Evolutionary conservation across 2,797 vertebrate genomes (phyloP).

Genomic region (Melopsittacus undulatus): DNA sequence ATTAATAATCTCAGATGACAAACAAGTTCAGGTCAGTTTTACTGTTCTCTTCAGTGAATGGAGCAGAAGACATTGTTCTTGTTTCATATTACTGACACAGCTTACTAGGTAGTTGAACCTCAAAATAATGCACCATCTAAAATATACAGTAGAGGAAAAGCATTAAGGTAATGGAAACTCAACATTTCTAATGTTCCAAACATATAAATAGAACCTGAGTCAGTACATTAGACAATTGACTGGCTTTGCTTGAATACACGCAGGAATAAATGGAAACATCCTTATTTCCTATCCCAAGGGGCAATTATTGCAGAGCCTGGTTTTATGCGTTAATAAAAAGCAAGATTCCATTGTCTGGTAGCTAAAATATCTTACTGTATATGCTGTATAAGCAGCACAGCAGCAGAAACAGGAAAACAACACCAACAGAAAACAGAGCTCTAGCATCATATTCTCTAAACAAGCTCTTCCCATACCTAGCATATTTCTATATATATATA

Average conservation of each 20-base stretch:
- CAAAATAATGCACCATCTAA: background rate
- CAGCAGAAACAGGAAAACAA: background rate
- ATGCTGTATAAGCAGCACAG: background rate
- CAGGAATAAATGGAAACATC: constrained; percentile 50
- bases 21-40: background rate
- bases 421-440: background rate
- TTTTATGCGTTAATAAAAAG: constrained; percentile 36
- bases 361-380: background rate
- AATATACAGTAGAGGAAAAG: background rate
- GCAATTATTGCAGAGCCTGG: constrained; percentile 50
- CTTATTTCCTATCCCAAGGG: constrained; percentile 64
- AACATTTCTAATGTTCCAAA: background rate
- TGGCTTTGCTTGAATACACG: constrained; percentile 37
- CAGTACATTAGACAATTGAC: constrained; percentile 36
- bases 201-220: background rate
- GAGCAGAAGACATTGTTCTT: background rate
- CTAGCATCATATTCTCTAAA: background rate
- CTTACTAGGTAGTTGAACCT: background rate
- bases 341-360: constrained; percentile 37
- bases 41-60: background rate
- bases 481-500: background rate
- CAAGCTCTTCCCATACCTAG: background rate
- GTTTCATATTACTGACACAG: background rate
- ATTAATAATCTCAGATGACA: background rate
- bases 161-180: constrained; percentile 33